Evolutionary conservation across 1,140 invertebrate genomes (phyloP).

Genomic region (Aradophagus sp.): DNA sequence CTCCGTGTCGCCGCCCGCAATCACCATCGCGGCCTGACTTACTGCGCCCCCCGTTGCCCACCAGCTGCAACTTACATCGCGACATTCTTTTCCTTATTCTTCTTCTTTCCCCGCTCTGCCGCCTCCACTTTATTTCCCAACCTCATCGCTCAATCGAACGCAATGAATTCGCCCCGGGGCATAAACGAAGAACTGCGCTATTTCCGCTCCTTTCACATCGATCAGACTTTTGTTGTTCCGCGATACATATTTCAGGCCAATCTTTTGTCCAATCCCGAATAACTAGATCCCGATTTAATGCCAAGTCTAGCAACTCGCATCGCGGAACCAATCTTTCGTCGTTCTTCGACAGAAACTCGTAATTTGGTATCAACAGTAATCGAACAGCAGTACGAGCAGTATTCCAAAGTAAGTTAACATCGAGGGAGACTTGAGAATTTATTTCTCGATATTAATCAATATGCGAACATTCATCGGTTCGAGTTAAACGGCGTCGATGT

Average conservation of each 20-base stretch:
- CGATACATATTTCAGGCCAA: slow-evolving; percentile 27
- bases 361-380: too few relatives aligned
- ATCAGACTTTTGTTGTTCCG: slow-evolving; percentile 44
- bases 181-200: slow-evolving; percentile 18
- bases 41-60: slow-evolving; percentile 24
- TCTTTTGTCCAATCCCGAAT: slow-evolving; percentile 13
- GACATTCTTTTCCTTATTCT: slow-evolving; percentile 46
- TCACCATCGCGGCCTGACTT: slow-evolving; percentile 42
- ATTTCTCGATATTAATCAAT: too few relatives aligned
- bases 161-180: slow-evolving; percentile 36
- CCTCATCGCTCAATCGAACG: slow-evolving; percentile 51
- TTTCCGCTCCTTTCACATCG: slow-evolving; percentile 20
- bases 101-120: slow-evolving; percentile 1
- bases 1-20: slow-evolving; percentile 14
- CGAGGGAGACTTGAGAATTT: too few relatives aligned
- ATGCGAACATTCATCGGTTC: too few relatives aligned
- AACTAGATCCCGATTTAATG: slow-evolving; percentile 21
- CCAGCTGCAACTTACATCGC: slow-evolving; percentile 43
- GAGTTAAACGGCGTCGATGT: too few relatives aligned
- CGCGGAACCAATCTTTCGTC: too few relatives aligned
- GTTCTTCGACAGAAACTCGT: too few relatives aligned
- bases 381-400: too few relatives aligned
- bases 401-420: too few relatives aligned
- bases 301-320: too few relatives aligned
- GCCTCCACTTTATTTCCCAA: slow-evolving; percentile 28